Percentiles rank a stretch among this genome's conserved stretches.
Evolutionary conservation across 2,797 vertebrate species (phyloP).

Genomic region (Hephaestus fuliginosus): DNA sequence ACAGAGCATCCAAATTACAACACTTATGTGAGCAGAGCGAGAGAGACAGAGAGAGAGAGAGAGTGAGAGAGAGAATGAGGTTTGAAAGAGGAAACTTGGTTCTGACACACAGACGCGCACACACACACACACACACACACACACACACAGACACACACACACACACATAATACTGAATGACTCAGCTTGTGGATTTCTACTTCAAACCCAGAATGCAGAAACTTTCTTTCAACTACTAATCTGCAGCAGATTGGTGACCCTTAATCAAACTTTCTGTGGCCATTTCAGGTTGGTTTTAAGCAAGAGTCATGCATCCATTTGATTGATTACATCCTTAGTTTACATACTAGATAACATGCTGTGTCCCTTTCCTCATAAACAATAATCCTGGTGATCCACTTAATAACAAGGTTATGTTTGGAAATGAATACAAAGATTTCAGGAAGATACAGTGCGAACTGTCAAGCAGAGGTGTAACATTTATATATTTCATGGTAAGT

Average conservation of each 20-base stretch:
- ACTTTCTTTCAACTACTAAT: constrained; percentile 50
- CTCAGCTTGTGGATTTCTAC: constrained; percentile 54
- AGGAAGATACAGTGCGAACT: background rate
- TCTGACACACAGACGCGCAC: constrained; percentile 35
- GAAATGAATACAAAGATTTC: background rate
- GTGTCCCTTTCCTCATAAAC: background rate
- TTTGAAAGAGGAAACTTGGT: constrained; percentile 68
- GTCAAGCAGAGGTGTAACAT: background rate
- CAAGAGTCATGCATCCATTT: background rate
- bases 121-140: constrained; percentile 28
- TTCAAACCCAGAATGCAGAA: constrained; percentile 43
- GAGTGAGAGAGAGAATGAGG: constrained; percentile 38
- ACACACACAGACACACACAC: constrained; percentile 39
- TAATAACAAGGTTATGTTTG: background rate
- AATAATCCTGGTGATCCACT: background rate
- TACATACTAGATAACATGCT: too few relatives aligned
- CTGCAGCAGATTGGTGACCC: constrained; percentile 45
- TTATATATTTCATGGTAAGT: background rate
- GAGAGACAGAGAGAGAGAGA: constrained; percentile 34
- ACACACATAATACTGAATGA: constrained; percentile 49
- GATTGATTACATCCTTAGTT: background rate
- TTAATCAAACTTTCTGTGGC: constrained; percentile 26
- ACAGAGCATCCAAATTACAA: constrained; percentile 86
- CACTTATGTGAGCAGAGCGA: constrained; percentile 68
- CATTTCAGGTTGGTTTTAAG: constrained; percentile 17